These are phyloP conservation scores for Drosophila parthenogenetica DNA, from an alignment of 2,888 invertebrate genomes.

Conservation along the genomic window DNA sequence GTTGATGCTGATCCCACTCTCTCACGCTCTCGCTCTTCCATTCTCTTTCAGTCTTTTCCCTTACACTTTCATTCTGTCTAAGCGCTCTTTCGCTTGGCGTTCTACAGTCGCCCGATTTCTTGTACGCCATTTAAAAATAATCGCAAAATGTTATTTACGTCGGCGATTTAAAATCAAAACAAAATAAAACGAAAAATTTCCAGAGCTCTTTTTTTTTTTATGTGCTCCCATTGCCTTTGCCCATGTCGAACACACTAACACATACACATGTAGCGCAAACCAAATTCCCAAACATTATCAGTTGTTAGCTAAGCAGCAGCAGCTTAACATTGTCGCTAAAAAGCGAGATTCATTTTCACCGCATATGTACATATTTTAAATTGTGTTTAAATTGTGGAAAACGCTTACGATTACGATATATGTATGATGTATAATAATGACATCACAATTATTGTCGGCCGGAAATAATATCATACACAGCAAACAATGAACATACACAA, in stretches of 20 bases:
- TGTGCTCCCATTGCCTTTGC: slow-evolving; percentile 5
- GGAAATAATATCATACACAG: slow-evolving; percentile 35
- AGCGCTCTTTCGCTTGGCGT: neutral
- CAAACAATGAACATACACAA: neutral
- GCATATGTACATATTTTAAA: slow-evolving; percentile 23
- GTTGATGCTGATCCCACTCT: slow-evolving; percentile 7
- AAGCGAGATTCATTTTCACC: slow-evolving; percentile 12
- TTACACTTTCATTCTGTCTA: neutral
- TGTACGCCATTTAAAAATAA: slow-evolving; percentile 28
- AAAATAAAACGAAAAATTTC: slow-evolving; percentile 9
- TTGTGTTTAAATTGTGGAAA: slow-evolving; percentile 35
- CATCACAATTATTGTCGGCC: slow-evolving; percentile 39
- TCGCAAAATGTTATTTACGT: slow-evolving; percentile 34
- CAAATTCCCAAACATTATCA: slow-evolving; percentile 19
- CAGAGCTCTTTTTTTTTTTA: slow-evolving; percentile 7
- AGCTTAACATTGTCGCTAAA: slow-evolving; percentile 16
- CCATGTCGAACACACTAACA: neutral
- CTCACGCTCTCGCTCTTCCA: neutral
- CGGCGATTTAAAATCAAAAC: slow-evolving; percentile 9
- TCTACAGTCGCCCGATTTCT: slow-evolving; percentile 4
- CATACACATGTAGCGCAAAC: neutral
- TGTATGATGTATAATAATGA: slow-evolving; percentile 21
- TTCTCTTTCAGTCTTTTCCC: neutral
- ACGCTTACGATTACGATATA: slow-evolving; percentile 24
- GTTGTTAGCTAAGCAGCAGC: slow-evolving; percentile 12